phyloP scores from a whole-genome alignment of 2,113 vertebrate species.

The Macaca fascicularis region T2T-MFA8v1.1 NC_088379.1:13821501-13822000 shows the following conservation, averaged over 20 bases:
- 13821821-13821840: not conserved
- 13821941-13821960: not conserved
- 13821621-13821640: not conserved
- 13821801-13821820: not conserved
- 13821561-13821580: not conserved
- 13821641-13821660: not conserved
- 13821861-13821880: not conserved
- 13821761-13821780: not conserved
- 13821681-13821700: not conserved
- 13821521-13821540: not conserved
- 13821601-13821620: not conserved
- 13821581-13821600: not conserved
- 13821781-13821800: not conserved
- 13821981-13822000: not conserved
- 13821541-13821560: not conserved
- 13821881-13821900: not conserved
- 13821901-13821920: too few relatives aligned
- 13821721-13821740: not conserved
- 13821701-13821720: not conserved
- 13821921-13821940: not conserved
- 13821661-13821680: not conserved
- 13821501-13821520: not conserved
- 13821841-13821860: rapidly evolving
- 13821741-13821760: not conserved
- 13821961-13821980: not conserved